Percentiles rank a stretch among this genome's conserved stretches.
These are phyloP conservation scores for Indri indri DNA, from an alignment of 2,113 vertebrate genomes.

Conservation along the genomic window DNA sequence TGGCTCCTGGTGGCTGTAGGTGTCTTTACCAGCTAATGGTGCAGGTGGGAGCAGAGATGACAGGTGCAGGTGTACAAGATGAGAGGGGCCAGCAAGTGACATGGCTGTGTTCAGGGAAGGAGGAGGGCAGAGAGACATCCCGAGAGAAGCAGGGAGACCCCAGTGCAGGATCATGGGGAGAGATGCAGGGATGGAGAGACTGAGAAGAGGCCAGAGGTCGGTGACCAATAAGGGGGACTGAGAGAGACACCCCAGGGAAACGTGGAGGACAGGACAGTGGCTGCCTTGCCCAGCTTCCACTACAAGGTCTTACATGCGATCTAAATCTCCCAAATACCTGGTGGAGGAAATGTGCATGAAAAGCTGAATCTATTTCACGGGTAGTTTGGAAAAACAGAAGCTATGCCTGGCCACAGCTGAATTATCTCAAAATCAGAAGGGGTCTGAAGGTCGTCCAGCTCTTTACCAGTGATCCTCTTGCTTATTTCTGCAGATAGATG, in stretches of 20 bases:
- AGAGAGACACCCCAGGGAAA: neutral
- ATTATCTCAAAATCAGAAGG: neutral
- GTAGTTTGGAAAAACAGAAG: neutral
- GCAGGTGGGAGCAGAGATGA: accelerated
- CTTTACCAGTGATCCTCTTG: neutral
- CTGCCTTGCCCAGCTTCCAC: neutral
- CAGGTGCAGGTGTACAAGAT: neutral
- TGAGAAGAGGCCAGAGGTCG: neutral
- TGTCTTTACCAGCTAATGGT: neutral
- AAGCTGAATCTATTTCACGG: neutral
- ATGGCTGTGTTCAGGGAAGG: neutral
- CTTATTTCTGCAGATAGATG: neutral
- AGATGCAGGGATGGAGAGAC: neutral
- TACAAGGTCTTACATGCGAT: neutral
- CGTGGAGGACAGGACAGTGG: neutral
- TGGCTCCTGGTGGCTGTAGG: neutral
- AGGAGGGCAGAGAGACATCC: neutral
- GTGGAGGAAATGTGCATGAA: neutral
- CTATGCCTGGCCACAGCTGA: neutral
- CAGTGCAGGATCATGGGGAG: neutral
- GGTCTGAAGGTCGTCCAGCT: neutral
- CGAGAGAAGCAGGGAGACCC: no score
- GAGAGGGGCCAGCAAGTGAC: neutral
- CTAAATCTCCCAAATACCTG: neutral
- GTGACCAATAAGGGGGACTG: no score